A percentile compares a stretch with the other conserved stretches of the same genome.
Conservation (phyloP, 2,888 invertebrate genomes). For the Encarsia formosa region DNA sequence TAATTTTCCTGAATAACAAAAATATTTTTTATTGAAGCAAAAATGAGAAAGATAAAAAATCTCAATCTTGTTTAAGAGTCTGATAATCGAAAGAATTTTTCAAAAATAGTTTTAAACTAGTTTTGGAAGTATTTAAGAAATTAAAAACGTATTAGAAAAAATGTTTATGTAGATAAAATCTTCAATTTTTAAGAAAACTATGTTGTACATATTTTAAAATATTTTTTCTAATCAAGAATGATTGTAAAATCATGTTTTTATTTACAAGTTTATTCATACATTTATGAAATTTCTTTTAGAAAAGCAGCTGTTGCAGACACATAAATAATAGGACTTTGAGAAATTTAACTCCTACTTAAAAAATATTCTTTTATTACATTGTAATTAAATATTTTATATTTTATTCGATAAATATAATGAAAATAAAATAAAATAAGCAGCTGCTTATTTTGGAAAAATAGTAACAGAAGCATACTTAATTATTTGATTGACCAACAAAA, state of each 20-base stretch:
- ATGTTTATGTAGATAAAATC: neutral
- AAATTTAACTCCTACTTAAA: conserved; percentile 12
- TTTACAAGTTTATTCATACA: conserved; percentile 22
- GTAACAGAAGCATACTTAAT: too few relatives aligned
- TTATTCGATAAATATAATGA: conserved; percentile 11
- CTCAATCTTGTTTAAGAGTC: neutral
- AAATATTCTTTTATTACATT: conserved; percentile 13
- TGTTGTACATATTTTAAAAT: conserved; percentile 11
- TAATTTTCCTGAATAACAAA: too few relatives aligned
- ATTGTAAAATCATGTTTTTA: conserved; percentile 15
- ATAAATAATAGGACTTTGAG: too few relatives aligned
- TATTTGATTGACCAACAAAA: too few relatives aligned
- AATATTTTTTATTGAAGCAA: neutral
- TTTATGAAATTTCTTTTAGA: conserved; percentile 17
- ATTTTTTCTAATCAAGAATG: conserved; percentile 7
- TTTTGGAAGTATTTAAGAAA: neutral
- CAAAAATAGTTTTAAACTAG: neutral
- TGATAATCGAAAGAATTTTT: neutral
- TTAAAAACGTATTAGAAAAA: neutral
- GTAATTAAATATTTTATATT: conserved; percentile 1
- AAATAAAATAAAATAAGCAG: conserved; percentile 8
- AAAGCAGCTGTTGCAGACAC: conserved; percentile 15
- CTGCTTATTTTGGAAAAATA: conserved; percentile 4
- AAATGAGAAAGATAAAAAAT: neutral
- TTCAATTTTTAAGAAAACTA: conserved; percentile 22